A percentile compares a stretch with the other conserved stretches of the same genome.
phyloP scores from a whole-genome alignment of 2,797 vertebrate genomes.

The Sebastiscus albofasciatus region DNA sequence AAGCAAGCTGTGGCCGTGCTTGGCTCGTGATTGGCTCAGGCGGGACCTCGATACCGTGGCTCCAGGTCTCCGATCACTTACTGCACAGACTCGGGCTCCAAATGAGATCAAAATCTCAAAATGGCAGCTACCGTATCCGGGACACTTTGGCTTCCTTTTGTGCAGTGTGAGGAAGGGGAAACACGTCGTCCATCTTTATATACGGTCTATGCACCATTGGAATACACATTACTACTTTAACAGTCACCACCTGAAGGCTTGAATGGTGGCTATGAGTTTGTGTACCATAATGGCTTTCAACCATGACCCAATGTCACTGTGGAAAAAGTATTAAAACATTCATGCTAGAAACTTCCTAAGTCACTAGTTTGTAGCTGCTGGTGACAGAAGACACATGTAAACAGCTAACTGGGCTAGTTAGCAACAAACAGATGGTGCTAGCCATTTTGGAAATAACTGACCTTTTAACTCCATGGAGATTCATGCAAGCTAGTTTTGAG shows the following conservation, averaged over 20 bases:
- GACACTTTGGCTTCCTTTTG: no score
- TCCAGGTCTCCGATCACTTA: no score
- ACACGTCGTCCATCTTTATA: no score
- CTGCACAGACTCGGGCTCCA: no score
- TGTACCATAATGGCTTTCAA: background rate
- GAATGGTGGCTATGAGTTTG: background rate
- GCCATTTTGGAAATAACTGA: background rate
- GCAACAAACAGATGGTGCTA: background rate
- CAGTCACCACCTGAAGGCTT: background rate
- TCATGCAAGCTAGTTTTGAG: background rate
- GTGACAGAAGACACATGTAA: background rate
- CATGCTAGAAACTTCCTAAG: background rate
- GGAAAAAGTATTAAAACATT: background rate
- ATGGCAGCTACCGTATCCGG: no score
- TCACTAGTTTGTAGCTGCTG: background rate
- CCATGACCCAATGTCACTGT: background rate
- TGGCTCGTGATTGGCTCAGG: no score
- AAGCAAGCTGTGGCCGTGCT: no score
- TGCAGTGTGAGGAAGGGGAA: no score
- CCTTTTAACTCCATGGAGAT: background rate
- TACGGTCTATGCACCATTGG: background rate
- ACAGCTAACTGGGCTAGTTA: background rate
- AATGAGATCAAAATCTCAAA: no score
- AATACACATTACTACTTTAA: background rate
- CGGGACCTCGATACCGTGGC: no score